These are phyloP conservation scores for Leucophenga varia DNA, from an alignment of 1,140 invertebrate species.

Conservation along the genomic window DNA sequence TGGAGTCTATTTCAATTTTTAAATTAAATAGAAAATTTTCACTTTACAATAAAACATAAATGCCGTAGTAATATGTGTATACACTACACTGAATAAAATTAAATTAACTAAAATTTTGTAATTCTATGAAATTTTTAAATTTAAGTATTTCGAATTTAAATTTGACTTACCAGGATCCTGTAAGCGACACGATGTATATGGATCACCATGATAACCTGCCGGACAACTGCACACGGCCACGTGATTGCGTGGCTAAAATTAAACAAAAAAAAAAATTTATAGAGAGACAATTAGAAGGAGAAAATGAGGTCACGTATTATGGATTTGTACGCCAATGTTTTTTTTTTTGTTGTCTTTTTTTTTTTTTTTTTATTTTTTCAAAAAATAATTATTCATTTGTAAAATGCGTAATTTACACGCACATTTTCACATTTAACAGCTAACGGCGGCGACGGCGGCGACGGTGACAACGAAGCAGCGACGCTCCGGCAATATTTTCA, in stretches of 20 bases:
- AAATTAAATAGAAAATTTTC: no score
- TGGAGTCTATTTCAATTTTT: no score
- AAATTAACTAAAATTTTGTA: no score
- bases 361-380: background rate
- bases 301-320: background rate
- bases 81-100: no score
- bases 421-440: background rate
- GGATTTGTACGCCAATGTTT: background rate
- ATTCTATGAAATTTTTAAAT: no score
- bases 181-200: constrained; percentile 65
- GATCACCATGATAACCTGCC: constrained; percentile 80
- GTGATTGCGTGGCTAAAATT: constrained; percentile 69
- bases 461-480: no score
- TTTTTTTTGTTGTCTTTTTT: background rate
- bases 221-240: constrained; percentile 82
- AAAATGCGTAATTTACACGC: background rate
- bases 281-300: constrained; percentile 45
- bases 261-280: constrained; percentile 39
- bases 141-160: no score
- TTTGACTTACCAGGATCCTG: constrained; percentile 66
- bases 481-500: no score
- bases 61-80: no score
- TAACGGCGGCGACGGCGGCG: constrained; percentile 54
- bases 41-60: no score
- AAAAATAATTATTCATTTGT: no score